Conservation (phyloP, 92 coral and sea anemone species). For the Parazoanthus atlanticus region DNA sequence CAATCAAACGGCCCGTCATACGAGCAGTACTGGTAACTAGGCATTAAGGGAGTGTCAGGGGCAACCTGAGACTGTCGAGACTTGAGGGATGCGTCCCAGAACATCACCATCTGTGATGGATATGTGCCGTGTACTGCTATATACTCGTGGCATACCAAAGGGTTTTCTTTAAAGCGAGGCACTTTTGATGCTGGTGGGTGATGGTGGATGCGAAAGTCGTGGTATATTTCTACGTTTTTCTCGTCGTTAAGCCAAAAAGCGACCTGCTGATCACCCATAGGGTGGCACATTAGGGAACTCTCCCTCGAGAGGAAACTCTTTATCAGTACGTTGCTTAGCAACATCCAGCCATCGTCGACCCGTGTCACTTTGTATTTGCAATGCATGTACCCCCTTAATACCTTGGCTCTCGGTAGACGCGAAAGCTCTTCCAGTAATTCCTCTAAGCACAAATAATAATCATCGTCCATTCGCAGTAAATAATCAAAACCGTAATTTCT, state of each 20-base stretch:
- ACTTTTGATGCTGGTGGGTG: constrained; percentile 37
- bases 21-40: constrained; percentile 31
- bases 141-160: constrained; percentile 26
- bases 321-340: constrained; percentile 17
- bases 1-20: constrained; percentile 23
- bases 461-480: constrained; percentile 30
- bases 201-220: constrained; percentile 42
- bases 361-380: constrained; percentile 33
- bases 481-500: constrained; percentile 22
- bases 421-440: constrained; percentile 25
- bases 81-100: constrained; percentile 27
- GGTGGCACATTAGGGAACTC: constrained; percentile 11
- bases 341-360: constrained; percentile 42
- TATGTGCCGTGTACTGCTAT: constrained; percentile 37
- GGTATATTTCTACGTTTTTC: constrained; percentile 20
- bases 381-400: constrained; percentile 36
- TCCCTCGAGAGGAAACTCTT: constrained; percentile 36
- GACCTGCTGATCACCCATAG: constrained; percentile 34
- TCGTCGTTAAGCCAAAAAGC: constrained; percentile 39
- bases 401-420: neutral
- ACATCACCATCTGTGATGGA: constrained; percentile 7
- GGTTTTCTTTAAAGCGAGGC: neutral
- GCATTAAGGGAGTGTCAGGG: neutral
- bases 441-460: constrained; percentile 26
- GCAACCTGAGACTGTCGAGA: neutral